phyloP scores from a whole-genome alignment of 2,797 vertebrate genomes.

The Myripristis murdjan region DNA sequence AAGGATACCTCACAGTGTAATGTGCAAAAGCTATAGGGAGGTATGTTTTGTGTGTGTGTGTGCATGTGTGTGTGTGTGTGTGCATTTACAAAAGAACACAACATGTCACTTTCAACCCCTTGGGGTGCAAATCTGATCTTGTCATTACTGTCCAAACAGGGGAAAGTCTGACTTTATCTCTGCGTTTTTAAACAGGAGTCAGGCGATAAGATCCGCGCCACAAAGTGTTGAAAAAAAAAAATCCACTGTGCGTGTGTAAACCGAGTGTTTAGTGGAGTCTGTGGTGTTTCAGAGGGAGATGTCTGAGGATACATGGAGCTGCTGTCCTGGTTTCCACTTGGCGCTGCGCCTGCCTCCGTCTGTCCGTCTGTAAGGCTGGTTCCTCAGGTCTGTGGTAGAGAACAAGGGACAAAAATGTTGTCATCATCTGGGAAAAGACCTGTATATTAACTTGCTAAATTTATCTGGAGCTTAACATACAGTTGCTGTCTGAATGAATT shows the following conservation, averaged over 20 bases:
- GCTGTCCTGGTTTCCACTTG: conserved; percentile 87
- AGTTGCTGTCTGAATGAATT: neutral
- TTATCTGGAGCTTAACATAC: conserved; percentile 1
- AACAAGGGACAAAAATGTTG: neutral
- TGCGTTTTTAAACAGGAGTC: neutral
- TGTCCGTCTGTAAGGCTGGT: conserved; percentile 92
- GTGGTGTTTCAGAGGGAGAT: conserved; percentile 85
- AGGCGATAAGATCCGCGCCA: neutral
- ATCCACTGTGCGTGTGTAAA: neutral
- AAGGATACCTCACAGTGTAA: neutral
- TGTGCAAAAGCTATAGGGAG: neutral
- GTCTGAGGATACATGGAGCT: conserved; percentile 90
- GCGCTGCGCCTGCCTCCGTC: conserved; percentile 89
- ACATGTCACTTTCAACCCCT: neutral
- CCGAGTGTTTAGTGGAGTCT: neutral
- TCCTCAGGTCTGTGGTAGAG: conserved; percentile 88
- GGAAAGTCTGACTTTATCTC: conserved; percentile 14
- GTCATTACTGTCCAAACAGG: neutral
- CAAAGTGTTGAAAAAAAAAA: neutral
- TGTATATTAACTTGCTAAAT: neutral
- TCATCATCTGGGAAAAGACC: neutral
- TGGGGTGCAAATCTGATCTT: neutral
- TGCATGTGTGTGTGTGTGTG: neutral
- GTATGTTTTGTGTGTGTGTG: neutral
- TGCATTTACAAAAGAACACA: neutral